A percentile compares a stretch with the other conserved stretches of the same genome.
These are phyloP conservation scores for Phenganax subtilis DNA, from an alignment of 92 coral and sea anemone genomes.

Conservation along the genomic window DNA sequence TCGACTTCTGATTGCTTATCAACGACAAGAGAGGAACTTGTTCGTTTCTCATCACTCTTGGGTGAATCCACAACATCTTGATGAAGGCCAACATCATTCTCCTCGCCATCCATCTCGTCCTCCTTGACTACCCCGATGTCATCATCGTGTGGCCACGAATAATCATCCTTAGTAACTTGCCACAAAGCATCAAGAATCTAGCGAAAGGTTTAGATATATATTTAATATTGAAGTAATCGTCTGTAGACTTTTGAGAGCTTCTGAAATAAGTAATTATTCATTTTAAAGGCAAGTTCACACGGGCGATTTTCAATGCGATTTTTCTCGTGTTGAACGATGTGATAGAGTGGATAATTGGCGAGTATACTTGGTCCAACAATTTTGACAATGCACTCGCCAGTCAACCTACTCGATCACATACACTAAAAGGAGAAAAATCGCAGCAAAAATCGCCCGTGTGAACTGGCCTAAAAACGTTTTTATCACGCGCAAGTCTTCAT, in stretches of 20 bases:
- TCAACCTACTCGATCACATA: too few species aligned
- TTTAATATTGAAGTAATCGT: neutral
- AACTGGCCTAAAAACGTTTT: too few species aligned
- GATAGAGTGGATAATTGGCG: too few species aligned
- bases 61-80: neutral
- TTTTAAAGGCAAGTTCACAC: too few species aligned
- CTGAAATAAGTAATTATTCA: too few species aligned
- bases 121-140: neutral
- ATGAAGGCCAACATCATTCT: neutral
- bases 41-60: too few species aligned
- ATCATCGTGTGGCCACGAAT: constrained; percentile 20
- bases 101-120: neutral
- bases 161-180: constrained; percentile 28
- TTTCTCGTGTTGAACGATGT: too few species aligned
- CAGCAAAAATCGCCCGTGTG: neutral
- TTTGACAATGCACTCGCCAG: too few species aligned
- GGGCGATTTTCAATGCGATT: too few species aligned
- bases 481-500: too few species aligned
- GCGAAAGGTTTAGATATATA: neutral
- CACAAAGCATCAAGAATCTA: constrained; percentile 33
- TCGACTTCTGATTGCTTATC: neutral
- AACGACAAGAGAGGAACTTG: neutral
- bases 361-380: too few species aligned
- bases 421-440: neutral
- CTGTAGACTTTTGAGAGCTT: too few species aligned